These are phyloP conservation scores for Polyommatus iphigenia DNA, from an alignment of 2,888 invertebrate species.

Conservation along the genomic window DNA sequence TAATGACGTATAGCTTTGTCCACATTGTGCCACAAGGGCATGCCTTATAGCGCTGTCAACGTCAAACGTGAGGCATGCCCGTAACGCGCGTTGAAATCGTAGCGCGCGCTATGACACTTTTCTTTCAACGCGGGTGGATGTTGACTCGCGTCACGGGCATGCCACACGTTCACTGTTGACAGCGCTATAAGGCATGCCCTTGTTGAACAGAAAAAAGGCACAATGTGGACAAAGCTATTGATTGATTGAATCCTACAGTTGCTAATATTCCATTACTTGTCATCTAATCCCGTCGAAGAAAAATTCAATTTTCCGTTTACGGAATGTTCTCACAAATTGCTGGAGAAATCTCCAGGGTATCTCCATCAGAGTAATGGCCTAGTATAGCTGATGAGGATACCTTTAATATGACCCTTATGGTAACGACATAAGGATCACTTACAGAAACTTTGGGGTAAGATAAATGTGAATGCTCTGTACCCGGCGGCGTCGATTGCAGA, in stretches of 20 bases:
- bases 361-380: background rate
- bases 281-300: background rate
- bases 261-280: background rate
- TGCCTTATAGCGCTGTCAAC: no score
- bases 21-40: no score
- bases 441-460: background rate
- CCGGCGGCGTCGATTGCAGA: background rate
- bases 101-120: no score
- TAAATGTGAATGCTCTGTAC: background rate
- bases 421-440: background rate
- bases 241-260: background rate
- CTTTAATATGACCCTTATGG: background rate
- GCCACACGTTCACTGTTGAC: no score
- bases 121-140: no score
- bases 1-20: no score
- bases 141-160: no score
- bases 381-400: background rate
- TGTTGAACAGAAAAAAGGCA: no score
- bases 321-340: background rate
- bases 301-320: slow-evolving; percentile 1
- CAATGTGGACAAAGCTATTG: no score
- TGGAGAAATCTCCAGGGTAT: background rate
- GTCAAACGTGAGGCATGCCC: no score
- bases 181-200: no score
- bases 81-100: no score